phyloP scores from a whole-genome alignment of 2,113 vertebrate genomes.

The Collichthys lucidus region DNA sequence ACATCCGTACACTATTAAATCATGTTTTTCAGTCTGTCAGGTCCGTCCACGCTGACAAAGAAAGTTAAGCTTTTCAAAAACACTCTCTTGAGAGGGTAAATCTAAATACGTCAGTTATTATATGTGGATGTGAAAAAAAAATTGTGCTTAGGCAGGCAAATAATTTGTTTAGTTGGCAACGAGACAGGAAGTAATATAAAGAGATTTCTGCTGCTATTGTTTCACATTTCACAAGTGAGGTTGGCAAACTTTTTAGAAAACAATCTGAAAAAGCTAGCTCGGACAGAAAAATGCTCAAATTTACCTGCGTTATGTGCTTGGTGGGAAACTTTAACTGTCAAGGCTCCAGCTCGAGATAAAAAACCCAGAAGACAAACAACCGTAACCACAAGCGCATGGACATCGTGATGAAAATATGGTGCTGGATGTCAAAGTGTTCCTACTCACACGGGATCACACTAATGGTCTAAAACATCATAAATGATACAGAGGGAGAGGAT shows the following conservation, averaged over 20 bases:
- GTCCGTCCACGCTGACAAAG: background rate
- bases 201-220: too few species aligned
- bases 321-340: conserved; percentile 23
- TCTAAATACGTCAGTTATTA: conserved; percentile 9
- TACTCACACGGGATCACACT: too few species aligned
- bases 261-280: background rate
- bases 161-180: conserved; percentile 8
- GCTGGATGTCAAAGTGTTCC: background rate
- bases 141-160: background rate
- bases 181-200: background rate
- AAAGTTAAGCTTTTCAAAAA: background rate
- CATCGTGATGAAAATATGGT: background rate
- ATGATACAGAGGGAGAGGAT: background rate
- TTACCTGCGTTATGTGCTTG: conserved; percentile 15
- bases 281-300: background rate
- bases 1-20: background rate
- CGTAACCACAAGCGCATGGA: background rate
- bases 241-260: background rate
- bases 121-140: background rate
- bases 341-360: conserved; percentile 28
- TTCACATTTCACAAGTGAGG: background rate
- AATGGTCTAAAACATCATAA: background rate
- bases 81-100: background rate
- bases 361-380: background rate
- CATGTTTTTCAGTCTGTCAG: background rate